Evolutionary conservation across 2,888 invertebrate species (phyloP).

Genomic region (Spilarctia lutea): DNA sequence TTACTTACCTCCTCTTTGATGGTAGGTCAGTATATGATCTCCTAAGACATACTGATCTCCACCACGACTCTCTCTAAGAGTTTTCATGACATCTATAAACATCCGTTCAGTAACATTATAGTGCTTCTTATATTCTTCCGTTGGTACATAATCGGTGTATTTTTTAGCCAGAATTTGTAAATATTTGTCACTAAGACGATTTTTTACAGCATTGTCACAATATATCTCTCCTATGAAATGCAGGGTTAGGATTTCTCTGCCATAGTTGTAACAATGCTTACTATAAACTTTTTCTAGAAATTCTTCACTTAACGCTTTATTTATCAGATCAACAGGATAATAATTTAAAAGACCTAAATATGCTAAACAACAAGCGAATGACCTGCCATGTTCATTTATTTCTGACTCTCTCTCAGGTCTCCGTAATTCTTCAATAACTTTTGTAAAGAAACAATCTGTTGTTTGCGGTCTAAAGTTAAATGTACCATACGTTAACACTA

Average conservation of each 20-base stretch:
- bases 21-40: constrained; percentile 90
- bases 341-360: constrained; percentile 86
- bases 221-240: constrained; percentile 88
- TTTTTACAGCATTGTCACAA: constrained; percentile 85
- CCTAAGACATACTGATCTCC: constrained; percentile 78
- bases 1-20: constrained; percentile 85
- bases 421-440: constrained; percentile 81
- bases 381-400: constrained; percentile 85
- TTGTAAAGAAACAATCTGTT: constrained; percentile 69
- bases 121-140: constrained; percentile 79
- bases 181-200: constrained; percentile 79
- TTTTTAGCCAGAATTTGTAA: constrained; percentile 86
- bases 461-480: constrained; percentile 87
- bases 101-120: constrained; percentile 86
- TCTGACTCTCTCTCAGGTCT: constrained; percentile 84
- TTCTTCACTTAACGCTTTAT: constrained; percentile 84
- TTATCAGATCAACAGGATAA: constrained; percentile 87
- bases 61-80: constrained; percentile 79
- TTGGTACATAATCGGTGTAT: constrained; percentile 87
- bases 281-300: constrained; percentile 87
- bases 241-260: constrained; percentile 88
- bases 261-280: constrained; percentile 74
- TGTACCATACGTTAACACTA: constrained; percentile 87
- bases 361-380: constrained; percentile 87
- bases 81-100: constrained; percentile 85